These are phyloP conservation scores for Potamarius usumacintae DNA, from an alignment of 2,113 vertebrate species.

Conservation along the genomic window DNA sequence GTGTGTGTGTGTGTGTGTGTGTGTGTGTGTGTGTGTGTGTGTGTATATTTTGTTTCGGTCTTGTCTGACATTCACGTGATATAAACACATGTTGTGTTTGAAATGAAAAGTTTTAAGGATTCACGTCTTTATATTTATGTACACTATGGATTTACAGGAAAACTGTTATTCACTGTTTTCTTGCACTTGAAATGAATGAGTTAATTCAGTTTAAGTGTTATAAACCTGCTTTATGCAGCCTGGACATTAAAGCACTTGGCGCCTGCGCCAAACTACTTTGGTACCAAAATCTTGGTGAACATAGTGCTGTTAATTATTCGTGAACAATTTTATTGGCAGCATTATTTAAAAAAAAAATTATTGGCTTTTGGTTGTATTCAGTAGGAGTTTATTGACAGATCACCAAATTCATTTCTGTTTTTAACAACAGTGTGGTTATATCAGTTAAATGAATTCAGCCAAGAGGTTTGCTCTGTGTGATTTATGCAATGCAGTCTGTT, in stretches of 20 bases:
- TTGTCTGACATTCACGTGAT: conserved; percentile 36
- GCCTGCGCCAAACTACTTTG: neutral
- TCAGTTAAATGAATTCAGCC: conserved; percentile 8
- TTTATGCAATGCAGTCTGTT: conserved; percentile 6
- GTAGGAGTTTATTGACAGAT: neutral
- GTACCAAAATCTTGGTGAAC: conserved; percentile 34
- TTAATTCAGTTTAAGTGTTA: neutral
- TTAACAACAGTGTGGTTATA: conserved; percentile 15
- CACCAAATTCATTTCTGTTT: neutral
- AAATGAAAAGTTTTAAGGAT: conserved; percentile 23
- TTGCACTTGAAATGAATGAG: conserved; percentile 12
- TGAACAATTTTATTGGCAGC: conserved; percentile 15
- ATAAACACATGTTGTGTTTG: conserved; percentile 15
- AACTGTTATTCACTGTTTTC: conserved; percentile 31
- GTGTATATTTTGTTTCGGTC: conserved; percentile 42
- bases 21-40: conserved; percentile 31
- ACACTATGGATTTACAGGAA: conserved; percentile 33
- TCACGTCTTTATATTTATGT: conserved; percentile 40
- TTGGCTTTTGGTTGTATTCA: neutral
- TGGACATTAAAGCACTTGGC: conserved; percentile 30
- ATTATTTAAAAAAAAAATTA: neutral
- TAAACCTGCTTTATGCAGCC: conserved; percentile 25
- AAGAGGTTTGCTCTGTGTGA: neutral
- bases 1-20: conserved; percentile 34
- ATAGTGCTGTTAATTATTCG: conserved; percentile 9